Percentiles rank a stretch among this genome's conserved stretches.
These are phyloP conservation scores for Scaptomyza graminum DNA, from an alignment of 1,140 invertebrate species.

Conservation along the genomic window DNA sequence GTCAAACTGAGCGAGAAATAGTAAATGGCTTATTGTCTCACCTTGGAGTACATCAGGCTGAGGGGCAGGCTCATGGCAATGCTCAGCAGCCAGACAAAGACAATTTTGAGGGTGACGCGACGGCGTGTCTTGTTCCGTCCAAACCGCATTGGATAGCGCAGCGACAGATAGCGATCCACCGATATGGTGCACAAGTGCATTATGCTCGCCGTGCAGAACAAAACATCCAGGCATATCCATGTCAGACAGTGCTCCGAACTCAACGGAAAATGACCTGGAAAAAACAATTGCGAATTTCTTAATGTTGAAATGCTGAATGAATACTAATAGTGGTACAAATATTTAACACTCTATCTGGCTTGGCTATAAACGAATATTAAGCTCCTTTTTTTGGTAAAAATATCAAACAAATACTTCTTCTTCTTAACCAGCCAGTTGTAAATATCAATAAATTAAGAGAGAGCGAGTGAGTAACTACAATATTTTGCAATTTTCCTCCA, in stretches of 20 bases:
- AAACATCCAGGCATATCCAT: slow-evolving; percentile 96
- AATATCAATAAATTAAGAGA: slow-evolving; percentile 24
- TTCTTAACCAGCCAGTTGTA: slow-evolving; percentile 15
- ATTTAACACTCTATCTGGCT: no score
- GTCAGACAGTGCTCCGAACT: slow-evolving; percentile 91
- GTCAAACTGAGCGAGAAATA: neutral
- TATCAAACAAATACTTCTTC: no score
- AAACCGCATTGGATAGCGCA: slow-evolving; percentile 94
- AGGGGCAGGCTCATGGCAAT: slow-evolving; percentile 95
- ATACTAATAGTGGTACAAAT: no score
- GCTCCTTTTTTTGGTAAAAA: no score
- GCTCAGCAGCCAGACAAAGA: slow-evolving; percentile 95
- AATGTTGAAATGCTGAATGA: neutral
- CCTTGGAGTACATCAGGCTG: slow-evolving; percentile 94
- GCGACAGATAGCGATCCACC: slow-evolving; percentile 94
- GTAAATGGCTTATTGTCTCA: slow-evolving; percentile 65
- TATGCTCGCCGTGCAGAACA: slow-evolving; percentile 97
- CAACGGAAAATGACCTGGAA: slow-evolving; percentile 93
- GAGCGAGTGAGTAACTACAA: slow-evolving; percentile 49
- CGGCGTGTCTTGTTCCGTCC: slow-evolving; percentile 94
- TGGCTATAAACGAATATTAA: no score
- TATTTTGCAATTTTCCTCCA: slow-evolving; percentile 47
- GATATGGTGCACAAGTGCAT: slow-evolving; percentile 98
- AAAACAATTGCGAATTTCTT: neutral
- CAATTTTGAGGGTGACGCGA: slow-evolving; percentile 93